These are phyloP conservation scores for Gobio occitaniae DNA, from an alignment of 2,797 vertebrate species.

Conservation along the genomic window DNA sequence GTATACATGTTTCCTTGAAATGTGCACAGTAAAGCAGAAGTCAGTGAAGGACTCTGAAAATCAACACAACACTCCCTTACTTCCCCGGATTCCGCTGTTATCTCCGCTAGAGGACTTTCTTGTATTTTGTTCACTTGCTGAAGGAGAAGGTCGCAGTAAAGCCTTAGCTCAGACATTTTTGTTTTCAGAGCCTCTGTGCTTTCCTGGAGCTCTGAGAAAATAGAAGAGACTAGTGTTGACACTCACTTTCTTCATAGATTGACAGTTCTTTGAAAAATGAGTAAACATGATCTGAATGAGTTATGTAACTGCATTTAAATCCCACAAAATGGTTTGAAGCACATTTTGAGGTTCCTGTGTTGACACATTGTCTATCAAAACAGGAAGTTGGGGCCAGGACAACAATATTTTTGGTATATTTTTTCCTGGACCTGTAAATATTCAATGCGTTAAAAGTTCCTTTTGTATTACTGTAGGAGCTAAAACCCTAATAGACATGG, in stretches of 20 bases:
- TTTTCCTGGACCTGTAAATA: not conserved
- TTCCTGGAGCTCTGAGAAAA: conserved; percentile 90
- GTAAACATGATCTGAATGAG: not conserved
- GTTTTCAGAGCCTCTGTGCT: conserved; percentile 94
- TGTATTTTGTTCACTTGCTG: conserved; percentile 97
- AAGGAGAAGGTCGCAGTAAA: conserved; percentile 98
- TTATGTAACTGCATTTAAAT: not conserved
- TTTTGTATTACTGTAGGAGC: not conserved
- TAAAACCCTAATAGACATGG: not conserved
- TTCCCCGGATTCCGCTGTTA: conserved; percentile 61
- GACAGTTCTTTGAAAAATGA: conserved; percentile 25
- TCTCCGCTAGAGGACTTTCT: conserved; percentile 77
- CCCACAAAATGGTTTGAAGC: not conserved
- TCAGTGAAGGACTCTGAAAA: not conserved
- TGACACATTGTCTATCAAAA: not conserved
- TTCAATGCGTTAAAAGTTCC: not conserved
- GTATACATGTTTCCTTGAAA: not conserved
- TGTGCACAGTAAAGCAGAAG: not conserved
- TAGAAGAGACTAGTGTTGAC: not conserved
- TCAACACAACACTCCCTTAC: conserved; percentile 65
- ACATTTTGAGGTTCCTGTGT: not conserved
- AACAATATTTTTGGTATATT: not conserved
- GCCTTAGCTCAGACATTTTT: conserved; percentile 96
- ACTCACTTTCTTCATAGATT: not conserved
- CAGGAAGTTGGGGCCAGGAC: not conserved